Base-by-base conservation (phyloP, 2,888 invertebrate genomes). In the Bedellia somnulentella region DNA sequence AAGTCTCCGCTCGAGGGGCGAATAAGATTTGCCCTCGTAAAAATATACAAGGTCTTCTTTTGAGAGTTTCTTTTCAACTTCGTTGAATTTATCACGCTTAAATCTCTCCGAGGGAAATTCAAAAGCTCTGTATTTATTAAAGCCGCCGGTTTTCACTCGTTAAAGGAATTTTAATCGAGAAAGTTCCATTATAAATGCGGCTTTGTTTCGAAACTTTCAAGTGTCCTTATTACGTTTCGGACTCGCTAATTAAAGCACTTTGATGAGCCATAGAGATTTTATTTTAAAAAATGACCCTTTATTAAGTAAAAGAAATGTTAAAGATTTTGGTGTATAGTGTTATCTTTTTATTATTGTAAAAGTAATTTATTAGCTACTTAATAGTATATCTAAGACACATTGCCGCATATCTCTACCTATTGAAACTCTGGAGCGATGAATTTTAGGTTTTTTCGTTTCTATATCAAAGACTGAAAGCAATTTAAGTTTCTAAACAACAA, bases 1-100 rank as follows among this genome's bases (percentile, higher is more conserved):
- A 73, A 71, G 56, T 68, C 61, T 66, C 49, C 52, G 62, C 55
- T 52, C 51, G 55, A 60, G 66, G 64, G 68, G 62, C 57, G 67
- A 68, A 66, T 66, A 67, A 57, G 68, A 68, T 63, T 57, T 59
- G 46, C 52, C 54, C 47, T 66, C 71, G 64, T 73, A 71, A 75
- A 71, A 75, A 66, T 70, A 70, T 70, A 64, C 63, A 67, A 67
- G 66, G 53, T 60, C 66, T 70, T 70, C 68, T 71, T 71, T 66
- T 54, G 49, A 46, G 62, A 68, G 67, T 73, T 73, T 73, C 71
- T 73, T 75, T 73, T 71, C 63, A 66, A 66, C 49, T 46, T 62
- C 15, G 53, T 54, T 60, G 59, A 71, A 73, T 73, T 70, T 73
- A 73, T 73, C 47, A 52, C 49, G 60, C 57, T 60, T 68, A 71